Percentiles rank a stretch among this genome's conserved stretches.
These are phyloP conservation scores for Psilopsiagon aymara DNA, from an alignment of 2,113 vertebrate genomes.

Conservation along the genomic window DNA sequence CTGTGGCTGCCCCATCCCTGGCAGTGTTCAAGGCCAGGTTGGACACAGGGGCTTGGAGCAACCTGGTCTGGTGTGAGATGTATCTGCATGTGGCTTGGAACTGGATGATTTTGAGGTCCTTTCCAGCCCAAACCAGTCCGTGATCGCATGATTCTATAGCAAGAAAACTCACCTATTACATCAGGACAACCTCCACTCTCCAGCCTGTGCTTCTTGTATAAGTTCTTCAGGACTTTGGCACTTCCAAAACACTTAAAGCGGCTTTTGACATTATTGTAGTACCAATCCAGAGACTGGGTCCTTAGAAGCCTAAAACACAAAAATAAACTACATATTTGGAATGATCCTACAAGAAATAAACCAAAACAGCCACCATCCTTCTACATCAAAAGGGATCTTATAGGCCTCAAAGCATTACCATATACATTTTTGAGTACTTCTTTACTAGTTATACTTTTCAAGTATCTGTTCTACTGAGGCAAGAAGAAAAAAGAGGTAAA, in stretches of 20 bases:
- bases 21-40: not conserved
- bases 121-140: not conserved
- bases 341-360: not conserved
- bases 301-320: constrained; percentile 82
- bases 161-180: constrained; percentile 78
- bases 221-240: constrained; percentile 94
- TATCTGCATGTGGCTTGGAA: not conserved
- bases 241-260: constrained; percentile 98
- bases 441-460: not conserved
- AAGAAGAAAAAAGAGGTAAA: not conserved
- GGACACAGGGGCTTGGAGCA: not conserved
- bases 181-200: constrained; percentile 85
- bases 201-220: constrained; percentile 90
- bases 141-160: not conserved
- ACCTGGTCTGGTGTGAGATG: not conserved
- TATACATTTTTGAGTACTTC: not conserved
- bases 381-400: not conserved
- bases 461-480: not conserved
- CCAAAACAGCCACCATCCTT: not conserved
- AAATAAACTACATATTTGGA: not conserved
- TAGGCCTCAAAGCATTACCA: not conserved
- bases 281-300: constrained; percentile 95
- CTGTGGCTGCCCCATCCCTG: not conserved
- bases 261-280: constrained; percentile 95
- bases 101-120: not conserved